Conservation (phyloP, 1,140 invertebrate species). For the Mizuhopecten yessoensis region DNA sequence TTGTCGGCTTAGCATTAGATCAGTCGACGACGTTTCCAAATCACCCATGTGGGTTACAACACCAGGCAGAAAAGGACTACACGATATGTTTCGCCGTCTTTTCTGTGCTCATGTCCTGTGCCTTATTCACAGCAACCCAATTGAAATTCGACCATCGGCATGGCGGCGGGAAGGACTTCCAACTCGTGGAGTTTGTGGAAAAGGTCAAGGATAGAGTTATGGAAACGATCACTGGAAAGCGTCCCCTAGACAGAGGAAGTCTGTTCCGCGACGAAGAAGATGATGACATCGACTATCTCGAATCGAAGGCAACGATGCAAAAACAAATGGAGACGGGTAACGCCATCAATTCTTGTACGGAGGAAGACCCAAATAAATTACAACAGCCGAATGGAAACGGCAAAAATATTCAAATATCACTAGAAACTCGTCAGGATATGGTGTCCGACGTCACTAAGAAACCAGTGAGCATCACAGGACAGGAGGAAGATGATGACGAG, state of each 20-base stretch:
- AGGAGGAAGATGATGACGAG: slow-evolving; percentile 68
- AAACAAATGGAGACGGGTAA: slow-evolving; percentile 35
- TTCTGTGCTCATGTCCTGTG: slow-evolving; percentile 97
- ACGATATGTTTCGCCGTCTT: slow-evolving; percentile 99
- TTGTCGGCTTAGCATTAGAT: slow-evolving; percentile 97
- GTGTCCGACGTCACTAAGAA: slow-evolving; percentile 77
- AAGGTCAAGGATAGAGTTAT: slow-evolving; percentile 77
- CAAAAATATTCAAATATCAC: slow-evolving; percentile 70
- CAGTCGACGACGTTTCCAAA: slow-evolving; percentile 94
- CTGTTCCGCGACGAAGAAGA: slow-evolving; percentile 76
- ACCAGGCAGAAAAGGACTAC: slow-evolving; percentile 93
- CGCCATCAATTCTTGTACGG: not conserved
- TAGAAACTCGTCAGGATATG: slow-evolving; percentile 75
- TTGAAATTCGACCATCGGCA: slow-evolving; percentile 84
- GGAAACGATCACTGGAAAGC: slow-evolving; percentile 72
- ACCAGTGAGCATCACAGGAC: slow-evolving; percentile 58
- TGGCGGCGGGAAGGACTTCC: slow-evolving; percentile 66
- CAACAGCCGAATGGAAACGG: slow-evolving; percentile 51
- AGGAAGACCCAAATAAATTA: slow-evolving; percentile 46
- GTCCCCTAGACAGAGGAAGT: slow-evolving; percentile 69
- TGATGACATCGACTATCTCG: slow-evolving; percentile 66
- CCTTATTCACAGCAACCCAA: slow-evolving; percentile 96
- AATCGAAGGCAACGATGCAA: slow-evolving; percentile 52
- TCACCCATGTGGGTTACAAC: slow-evolving; percentile 90
- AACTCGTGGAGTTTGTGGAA: slow-evolving; percentile 70